phyloP scores from a whole-genome alignment of 2,888 invertebrate genomes.

The Thymelicus acteon region DNA sequence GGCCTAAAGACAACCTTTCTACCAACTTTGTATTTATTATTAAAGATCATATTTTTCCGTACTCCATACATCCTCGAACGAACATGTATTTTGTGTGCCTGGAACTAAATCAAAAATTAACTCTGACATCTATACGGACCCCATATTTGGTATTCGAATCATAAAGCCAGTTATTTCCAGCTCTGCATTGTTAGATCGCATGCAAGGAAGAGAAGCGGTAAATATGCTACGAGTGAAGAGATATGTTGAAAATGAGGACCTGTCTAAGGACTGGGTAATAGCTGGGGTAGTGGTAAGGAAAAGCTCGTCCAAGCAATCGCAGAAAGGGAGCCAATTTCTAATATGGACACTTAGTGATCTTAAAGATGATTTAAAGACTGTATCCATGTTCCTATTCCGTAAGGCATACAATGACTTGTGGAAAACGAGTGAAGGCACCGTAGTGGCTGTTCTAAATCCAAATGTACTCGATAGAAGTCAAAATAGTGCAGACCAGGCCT shows the following conservation, averaged over 20 bases:
- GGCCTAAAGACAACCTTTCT: too few relatives aligned
- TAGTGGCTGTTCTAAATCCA: slow-evolving; percentile 94
- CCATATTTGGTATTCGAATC: slow-evolving; percentile 90
- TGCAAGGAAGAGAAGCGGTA: slow-evolving; percentile 91
- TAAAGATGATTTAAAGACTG: slow-evolving; percentile 89
- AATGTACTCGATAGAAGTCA: slow-evolving; percentile 89
- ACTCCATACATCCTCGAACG: slow-evolving; percentile 40
- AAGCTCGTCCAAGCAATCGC: slow-evolving; percentile 89
- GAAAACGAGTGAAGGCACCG: slow-evolving; percentile 92
- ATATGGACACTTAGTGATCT: slow-evolving; percentile 96
- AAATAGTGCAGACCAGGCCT: slow-evolving; percentile 87
- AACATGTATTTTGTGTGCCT: slow-evolving; percentile 64
- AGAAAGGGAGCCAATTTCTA: slow-evolving; percentile 90
- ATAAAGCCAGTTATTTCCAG: slow-evolving; percentile 92
- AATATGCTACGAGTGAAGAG: slow-evolving; percentile 87
- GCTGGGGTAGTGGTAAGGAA: slow-evolving; percentile 93
- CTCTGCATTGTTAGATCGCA: slow-evolving; percentile 88
- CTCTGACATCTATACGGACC: slow-evolving; percentile 87
- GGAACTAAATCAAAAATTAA: slow-evolving; percentile 55
- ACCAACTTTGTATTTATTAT: too few relatives aligned
- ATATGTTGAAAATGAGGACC: slow-evolving; percentile 86
- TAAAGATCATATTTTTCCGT: too few relatives aligned
- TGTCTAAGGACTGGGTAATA: slow-evolving; percentile 94
- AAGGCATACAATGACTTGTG: slow-evolving; percentile 92
- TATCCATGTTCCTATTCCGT: slow-evolving; percentile 93